Conservation (phyloP, 30 jellyfish, hydroid and myxozoan genomes). For the Aurelia aurita complex sp. Pacific region DNA sequence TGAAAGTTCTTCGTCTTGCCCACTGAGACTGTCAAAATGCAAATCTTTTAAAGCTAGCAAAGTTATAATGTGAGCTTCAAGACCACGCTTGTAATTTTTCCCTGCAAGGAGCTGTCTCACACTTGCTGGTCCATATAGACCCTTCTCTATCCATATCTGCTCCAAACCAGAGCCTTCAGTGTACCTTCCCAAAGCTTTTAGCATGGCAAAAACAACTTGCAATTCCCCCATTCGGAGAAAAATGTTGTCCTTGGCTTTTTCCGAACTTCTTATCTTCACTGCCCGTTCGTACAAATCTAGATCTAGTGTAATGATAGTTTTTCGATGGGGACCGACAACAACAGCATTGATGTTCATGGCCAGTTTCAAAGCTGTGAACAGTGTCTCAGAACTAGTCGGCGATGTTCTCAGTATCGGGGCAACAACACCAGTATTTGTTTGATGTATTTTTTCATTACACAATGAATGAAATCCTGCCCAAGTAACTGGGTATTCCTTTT, state of each 20-base stretch:
- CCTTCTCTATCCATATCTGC: constrained; percentile 47
- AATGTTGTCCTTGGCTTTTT: constrained; percentile 10
- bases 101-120: constrained; percentile 42
- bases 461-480: too few species aligned
- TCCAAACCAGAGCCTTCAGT: constrained; percentile 53
- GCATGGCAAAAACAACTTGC: constrained; percentile 31
- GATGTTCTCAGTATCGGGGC: background rate
- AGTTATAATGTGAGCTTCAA: constrained; percentile 55
- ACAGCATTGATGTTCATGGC: constrained; percentile 8
- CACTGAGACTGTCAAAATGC: constrained; percentile 45
- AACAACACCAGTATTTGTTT: too few species aligned
- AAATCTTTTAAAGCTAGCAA: constrained; percentile 47
- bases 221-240: constrained; percentile 44
- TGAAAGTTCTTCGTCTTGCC: constrained; percentile 30
- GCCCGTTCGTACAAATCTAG: constrained; percentile 36
- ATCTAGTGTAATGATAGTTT: too few species aligned
- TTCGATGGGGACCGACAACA: background rate
- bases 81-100: constrained; percentile 43
- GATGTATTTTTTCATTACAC: too few species aligned
- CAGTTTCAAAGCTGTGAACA: background rate
- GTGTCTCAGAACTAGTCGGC: constrained; percentile 35
- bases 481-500: too few species aligned
- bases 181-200: constrained; percentile 40
- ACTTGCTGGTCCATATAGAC: constrained; percentile 34
- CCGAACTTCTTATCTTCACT: constrained; percentile 34